Base-by-base conservation (phyloP, 2,888 invertebrate genomes). In the Drosophila rellima region DNA sequence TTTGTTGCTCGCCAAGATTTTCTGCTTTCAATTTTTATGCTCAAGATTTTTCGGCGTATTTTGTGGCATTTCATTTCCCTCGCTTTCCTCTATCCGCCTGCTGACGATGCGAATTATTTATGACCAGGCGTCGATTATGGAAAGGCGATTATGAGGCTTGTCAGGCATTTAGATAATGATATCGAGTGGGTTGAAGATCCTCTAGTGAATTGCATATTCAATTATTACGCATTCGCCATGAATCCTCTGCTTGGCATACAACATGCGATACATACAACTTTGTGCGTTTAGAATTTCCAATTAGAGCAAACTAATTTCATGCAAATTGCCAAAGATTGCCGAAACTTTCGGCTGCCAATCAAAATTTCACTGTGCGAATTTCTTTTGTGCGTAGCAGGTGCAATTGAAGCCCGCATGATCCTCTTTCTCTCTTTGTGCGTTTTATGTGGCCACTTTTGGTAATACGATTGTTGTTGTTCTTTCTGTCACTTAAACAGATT, bases 301-400 rank as follows among this genome's bases (percentile, higher is more conserved):
- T 88, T 82, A 84, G 67, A 68, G 26, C 44, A 35, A 80, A 82
- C 84, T 84, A 82, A 88, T 90, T 84, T 82, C 51, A 71, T 76
- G 76, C 74, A 74, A 77, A 78, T 74, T 76, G 66, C 73, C 71
- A 45, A 35, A 33, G 66, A 52, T 31, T 55, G 55, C 15, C 42
- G 18, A 48, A 75, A 82, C 75, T 75, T 68, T 62, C 50, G 10
- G 44, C 39, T 69, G 75, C 61, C 75, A 78, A 73, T 75, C 61
- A 74, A 42, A 51, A 48, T 20, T 54, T 52, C 33, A 15, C 4
- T 50, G 37, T 74, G 68, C 84, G 39, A 78, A 80, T 74, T 50
- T 57, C 23, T 63, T 69, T 51, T 69, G 48, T 76, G 82, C 78
- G 74, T 68, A 69, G 51, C 40, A 60, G 54, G 61, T 68, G 54